phyloP scores from a whole-genome alignment of 1,140 invertebrate species.

The Asobara japonica region DNA sequence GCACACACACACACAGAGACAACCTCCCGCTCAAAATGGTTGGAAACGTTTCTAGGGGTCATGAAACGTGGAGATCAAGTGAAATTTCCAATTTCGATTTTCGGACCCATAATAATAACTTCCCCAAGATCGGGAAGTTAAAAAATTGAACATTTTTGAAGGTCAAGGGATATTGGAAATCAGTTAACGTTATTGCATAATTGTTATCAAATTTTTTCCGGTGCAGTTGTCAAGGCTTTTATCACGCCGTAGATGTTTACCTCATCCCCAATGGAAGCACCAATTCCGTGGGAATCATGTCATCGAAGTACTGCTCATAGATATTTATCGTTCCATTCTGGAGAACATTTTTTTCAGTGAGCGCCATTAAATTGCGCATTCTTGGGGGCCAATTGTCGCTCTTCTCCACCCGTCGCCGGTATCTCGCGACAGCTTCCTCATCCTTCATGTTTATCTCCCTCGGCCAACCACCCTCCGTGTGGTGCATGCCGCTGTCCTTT shows the following conservation, averaged over 20 bases:
- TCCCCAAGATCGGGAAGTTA: no score
- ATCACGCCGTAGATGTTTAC: conserved; percentile 37
- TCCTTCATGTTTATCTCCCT: conserved; percentile 92
- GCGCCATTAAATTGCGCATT: conserved; percentile 77
- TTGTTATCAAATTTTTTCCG: conserved; percentile 2
- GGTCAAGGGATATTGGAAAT: no score
- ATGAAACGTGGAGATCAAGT: no score
- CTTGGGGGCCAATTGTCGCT: conserved; percentile 89
- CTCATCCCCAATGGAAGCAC: conserved; percentile 64
- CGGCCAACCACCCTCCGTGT: conserved; percentile 97
- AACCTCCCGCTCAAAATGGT: no score
- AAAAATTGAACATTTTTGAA: no score
- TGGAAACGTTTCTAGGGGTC: no score
- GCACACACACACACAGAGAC: no score
- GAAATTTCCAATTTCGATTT: no score
- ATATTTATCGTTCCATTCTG: conserved; percentile 93
- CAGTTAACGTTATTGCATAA: no score
- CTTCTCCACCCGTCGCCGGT: conserved; percentile 92
- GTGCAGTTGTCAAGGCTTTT: not conserved
- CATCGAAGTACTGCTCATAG: conserved; percentile 87
- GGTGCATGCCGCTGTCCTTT: conserved; percentile 82
- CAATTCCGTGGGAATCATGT: conserved; percentile 71
- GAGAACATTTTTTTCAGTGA: conserved; percentile 84
- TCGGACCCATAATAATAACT: no score
- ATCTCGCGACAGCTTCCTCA: conserved; percentile 85